Percentiles rank a stretch among this genome's conserved stretches.
Conservation (phyloP, 2,888 invertebrate genomes). For the Trilocha varians region DNA sequence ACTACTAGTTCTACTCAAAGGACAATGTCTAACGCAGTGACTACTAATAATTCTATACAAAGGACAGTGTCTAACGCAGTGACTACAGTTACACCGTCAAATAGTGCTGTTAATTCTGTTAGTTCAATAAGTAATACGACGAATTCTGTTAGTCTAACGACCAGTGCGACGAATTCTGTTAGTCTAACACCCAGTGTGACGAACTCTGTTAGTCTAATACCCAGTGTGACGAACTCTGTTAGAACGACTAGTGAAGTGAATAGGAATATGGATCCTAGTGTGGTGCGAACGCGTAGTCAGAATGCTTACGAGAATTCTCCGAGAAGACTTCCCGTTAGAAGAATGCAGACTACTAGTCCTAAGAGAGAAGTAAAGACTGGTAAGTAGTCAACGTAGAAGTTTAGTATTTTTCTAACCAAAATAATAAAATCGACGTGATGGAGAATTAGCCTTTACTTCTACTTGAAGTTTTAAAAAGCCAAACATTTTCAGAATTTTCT, state of each 20-base stretch:
- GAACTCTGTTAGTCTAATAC: background rate
- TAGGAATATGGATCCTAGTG: constrained; percentile 16
- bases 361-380: constrained; percentile 44
- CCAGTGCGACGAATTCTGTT: background rate
- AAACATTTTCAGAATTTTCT: no score
- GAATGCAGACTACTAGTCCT: constrained; percentile 36
- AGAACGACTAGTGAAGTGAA: constrained; percentile 2
- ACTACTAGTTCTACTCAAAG: no score
- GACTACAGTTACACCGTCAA: background rate
- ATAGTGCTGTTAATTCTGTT: background rate
- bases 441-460: no score
- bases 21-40: no score
- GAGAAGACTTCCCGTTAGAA: constrained; percentile 34
- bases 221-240: background rate
- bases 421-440: background rate
- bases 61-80: background rate
- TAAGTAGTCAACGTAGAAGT: constrained; percentile 21
- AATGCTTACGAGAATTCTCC: constrained; percentile 42
- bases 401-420: background rate
- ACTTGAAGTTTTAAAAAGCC: no score
- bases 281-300: constrained; percentile 55
- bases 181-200: background rate
- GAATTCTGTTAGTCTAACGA: background rate
- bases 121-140: background rate
- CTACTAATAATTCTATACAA: no score